phyloP scores from a whole-genome alignment of 2,888 invertebrate genomes.

The Lamellibrachia satsuma region DNA sequence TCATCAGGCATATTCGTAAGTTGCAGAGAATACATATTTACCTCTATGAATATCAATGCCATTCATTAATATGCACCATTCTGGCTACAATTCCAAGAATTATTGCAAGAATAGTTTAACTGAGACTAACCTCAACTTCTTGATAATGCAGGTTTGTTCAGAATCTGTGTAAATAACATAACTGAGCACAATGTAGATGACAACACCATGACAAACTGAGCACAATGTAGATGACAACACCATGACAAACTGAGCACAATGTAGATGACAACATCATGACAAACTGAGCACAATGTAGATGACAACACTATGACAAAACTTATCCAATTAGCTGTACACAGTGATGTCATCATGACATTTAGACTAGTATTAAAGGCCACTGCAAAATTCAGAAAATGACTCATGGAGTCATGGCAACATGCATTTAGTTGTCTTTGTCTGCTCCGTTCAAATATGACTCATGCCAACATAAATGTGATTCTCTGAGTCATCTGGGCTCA shows the following conservation, averaged over 20 bases:
- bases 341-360: background rate
- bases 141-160: background rate
- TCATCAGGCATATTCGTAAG: too few relatives aligned
- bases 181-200: background rate
- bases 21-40: too few relatives aligned
- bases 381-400: background rate
- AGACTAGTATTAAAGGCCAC: background rate
- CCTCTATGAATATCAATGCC: too few relatives aligned
- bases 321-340: background rate
- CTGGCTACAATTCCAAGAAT: too few relatives aligned
- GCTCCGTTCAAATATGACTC: background rate
- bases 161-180: background rate
- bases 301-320: background rate
- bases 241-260: too few relatives aligned
- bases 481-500: background rate
- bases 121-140: background rate
- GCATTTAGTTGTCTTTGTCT: background rate
- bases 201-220: background rate
- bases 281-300: background rate
- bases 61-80: too few relatives aligned
- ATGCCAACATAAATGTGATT: background rate
- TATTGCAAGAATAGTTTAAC: background rate
- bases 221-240: too few relatives aligned
- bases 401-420: background rate
- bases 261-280: too few relatives aligned